These are phyloP conservation scores for Orchestes rusci DNA, from an alignment of 2,888 invertebrate genomes.

Conservation along the genomic window DNA sequence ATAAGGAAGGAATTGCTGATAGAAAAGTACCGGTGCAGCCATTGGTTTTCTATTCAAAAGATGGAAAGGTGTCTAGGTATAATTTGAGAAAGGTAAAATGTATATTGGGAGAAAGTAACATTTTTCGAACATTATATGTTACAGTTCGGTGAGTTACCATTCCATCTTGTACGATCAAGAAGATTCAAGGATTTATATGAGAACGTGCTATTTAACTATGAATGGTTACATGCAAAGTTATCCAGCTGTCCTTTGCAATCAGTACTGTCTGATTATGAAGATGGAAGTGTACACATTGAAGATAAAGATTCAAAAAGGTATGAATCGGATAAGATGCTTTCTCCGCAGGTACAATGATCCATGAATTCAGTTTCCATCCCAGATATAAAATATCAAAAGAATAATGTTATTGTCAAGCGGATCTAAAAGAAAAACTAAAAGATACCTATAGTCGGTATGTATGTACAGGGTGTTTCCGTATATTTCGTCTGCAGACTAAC, in stretches of 20 bases:
- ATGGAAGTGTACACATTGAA: constrained; percentile 75
- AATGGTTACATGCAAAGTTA: constrained; percentile 94
- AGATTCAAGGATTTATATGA: constrained; percentile 85
- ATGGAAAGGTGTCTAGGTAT: constrained; percentile 81
- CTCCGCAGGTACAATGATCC: too few relatives aligned
- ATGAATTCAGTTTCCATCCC: too few relatives aligned
- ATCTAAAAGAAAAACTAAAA: too few relatives aligned
- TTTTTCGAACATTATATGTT: constrained; percentile 2
- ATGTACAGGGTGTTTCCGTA: too few relatives aligned
- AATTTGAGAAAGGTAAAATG: constrained; percentile 80
- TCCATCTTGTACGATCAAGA: constrained; percentile 85
- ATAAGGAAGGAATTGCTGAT: constrained; percentile 84
- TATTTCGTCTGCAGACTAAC: too few relatives aligned
- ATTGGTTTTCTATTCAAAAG: constrained; percentile 81
- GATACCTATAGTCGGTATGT: too few relatives aligned
- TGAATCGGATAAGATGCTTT: too few relatives aligned
- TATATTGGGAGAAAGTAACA: neutral
- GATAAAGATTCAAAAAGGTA: constrained; percentile 74
- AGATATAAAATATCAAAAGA: too few relatives aligned
- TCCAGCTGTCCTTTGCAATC: constrained; percentile 93
- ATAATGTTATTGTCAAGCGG: too few relatives aligned
- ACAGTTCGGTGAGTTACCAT: constrained; percentile 91
- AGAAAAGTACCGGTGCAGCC: constrained; percentile 95
- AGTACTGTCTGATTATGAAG: constrained; percentile 92
- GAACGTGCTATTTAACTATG: constrained; percentile 93